Evolutionary conservation across 2,113 vertebrate genomes (phyloP), one percentile per base, ranked within the genome.

Genomic region (Tinamus guttatus): DNA sequence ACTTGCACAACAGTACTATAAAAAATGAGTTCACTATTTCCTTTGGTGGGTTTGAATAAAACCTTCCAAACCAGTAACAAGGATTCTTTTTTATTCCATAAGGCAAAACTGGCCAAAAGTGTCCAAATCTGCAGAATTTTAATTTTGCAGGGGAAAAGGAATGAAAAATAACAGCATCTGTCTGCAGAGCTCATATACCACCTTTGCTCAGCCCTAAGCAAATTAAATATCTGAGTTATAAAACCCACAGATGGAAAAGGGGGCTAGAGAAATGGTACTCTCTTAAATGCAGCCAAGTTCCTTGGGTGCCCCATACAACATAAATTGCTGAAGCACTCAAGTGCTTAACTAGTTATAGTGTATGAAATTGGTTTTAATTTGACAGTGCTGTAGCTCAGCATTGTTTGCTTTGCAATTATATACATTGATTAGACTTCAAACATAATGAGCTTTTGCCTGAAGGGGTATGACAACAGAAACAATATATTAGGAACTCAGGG

Each of bases 351-450:
- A 82, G 89, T 91, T 96, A 94, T 71, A 87, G 76, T 85, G 94
- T 85, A 81, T 63, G 58, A 95, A 96, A 93, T 40, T 85, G 17
- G 51, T 56, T 95, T 96, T 95, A 96, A 94, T 91, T 95, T 96
- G 96, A 96, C 92, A 94, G 71, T 1, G 7, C 34, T 85, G 87
- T 95, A 91, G 87, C 84, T 95, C 92, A 96, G 91, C 81, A 88
- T 96, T 96, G 94, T 96, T 96, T 97, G 92, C 75, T 51, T 96
- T 96, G 84, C 87, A 96, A 96, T 94, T 94, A 87, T 94, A 89
- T 93, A 75, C 91, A 91, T 97, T 95, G 95, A 95, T 97, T 95
- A 95, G 89, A 64, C 78, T 93, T 93, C 41, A 59, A 92, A 94
- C 85, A 91, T 94, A 94, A 94, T 94, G 95, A 96, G 86, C 47